A percentile compares a stretch with the other conserved stretches of the same genome.
phyloP scores from a whole-genome alignment of 2,113 vertebrate species.

The Nanger granti region DNA sequence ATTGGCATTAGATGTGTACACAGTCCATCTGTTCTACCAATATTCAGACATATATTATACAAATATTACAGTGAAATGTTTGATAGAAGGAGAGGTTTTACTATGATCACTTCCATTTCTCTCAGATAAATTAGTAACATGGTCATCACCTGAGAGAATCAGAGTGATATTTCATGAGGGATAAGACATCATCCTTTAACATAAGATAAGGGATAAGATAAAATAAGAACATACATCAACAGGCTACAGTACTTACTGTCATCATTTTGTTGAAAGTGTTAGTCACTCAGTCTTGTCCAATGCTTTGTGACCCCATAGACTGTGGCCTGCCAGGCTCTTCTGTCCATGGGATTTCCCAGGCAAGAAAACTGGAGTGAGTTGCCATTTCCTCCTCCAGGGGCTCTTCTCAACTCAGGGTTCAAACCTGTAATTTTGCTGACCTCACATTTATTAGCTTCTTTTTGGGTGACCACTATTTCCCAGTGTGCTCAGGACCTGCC shows the following conservation, averaged over 20 bases:
- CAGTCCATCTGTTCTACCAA: not conserved
- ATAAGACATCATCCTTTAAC: not conserved
- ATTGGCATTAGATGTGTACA: not conserved
- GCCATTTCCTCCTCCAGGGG: not conserved
- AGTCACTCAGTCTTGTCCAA: not conserved
- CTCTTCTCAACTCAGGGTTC: not conserved
- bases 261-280: not conserved
- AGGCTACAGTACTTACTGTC: not conserved
- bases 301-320: not conserved
- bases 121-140: not conserved
- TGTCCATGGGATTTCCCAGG: not conserved
- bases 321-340: not conserved
- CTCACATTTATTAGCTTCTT: conserved; percentile 10
- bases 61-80: not conserved
- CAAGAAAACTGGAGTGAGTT: not conserved
- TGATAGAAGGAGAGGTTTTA: not conserved
- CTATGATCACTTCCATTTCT: not conserved
- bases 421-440: not conserved
- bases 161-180: not conserved
- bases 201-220: not conserved
- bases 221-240: not conserved
- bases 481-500: not conserved
- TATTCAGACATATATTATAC: not conserved
- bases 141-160: not conserved
- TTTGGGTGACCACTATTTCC: not conserved